Percentiles rank a stretch among this genome's conserved stretches.
These are phyloP conservation scores for Caloenas nicobarica DNA, from an alignment of 2,113 vertebrate species.

Conservation along the genomic window DNA sequence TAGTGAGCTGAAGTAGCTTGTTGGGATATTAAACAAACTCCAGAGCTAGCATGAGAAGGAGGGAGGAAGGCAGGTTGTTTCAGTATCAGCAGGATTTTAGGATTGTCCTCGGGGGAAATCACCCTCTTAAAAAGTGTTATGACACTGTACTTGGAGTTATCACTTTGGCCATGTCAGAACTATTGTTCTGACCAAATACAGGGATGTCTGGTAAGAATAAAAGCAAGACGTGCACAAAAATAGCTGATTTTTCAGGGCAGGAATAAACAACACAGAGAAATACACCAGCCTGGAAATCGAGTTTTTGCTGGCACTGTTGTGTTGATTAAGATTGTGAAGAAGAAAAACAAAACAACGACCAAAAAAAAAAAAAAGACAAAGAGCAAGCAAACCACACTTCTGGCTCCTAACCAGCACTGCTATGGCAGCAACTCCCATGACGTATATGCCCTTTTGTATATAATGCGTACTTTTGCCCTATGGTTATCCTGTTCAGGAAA, in stretches of 20 bases:
- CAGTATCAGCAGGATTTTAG: background rate
- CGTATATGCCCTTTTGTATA: background rate
- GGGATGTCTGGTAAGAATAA: background rate
- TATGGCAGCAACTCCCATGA: background rate
- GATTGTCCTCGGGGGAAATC: background rate
- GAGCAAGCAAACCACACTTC: conserved; percentile 17
- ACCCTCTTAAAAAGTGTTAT: background rate
- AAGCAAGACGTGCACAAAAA: background rate
- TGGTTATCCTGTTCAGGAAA: conserved; percentile 17
- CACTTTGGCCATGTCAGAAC: background rate
- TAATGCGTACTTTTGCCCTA: conserved; percentile 3
- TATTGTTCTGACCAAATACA: background rate
- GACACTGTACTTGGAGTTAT: background rate
- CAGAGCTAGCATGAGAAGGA: background rate
- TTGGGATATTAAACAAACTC: background rate
- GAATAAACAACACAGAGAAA: conserved; percentile 10
- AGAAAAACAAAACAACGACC: background rate
- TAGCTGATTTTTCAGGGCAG: background rate
- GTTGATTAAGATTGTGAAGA: background rate
- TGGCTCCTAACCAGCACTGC: background rate
- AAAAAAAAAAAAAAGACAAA: background rate
- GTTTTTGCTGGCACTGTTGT: background rate
- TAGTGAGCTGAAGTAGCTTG: background rate
- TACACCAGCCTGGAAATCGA: background rate
- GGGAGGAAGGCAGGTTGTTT: background rate